Evolutionary conservation across 2,113 vertebrate genomes (phyloP).

Genomic region (Nesospiza acunhae): DNA sequence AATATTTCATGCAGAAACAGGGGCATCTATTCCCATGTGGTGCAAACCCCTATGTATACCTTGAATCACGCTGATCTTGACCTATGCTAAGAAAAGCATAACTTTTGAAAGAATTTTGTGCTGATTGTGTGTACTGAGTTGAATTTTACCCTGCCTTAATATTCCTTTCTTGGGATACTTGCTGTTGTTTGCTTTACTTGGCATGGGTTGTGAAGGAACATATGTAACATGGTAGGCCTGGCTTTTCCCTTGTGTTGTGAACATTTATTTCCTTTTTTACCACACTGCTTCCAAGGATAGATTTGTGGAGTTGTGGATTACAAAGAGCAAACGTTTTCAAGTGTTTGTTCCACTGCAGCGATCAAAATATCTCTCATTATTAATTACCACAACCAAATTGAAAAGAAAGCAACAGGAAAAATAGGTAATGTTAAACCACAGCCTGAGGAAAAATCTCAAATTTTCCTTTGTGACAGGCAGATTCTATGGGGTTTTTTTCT

Average conservation of each 20-base stretch:
- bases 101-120: neutral
- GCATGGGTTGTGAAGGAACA: neutral
- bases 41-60: neutral
- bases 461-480: neutral
- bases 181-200: neutral
- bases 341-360: neutral
- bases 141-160: neutral
- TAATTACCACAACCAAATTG: neutral
- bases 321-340: neutral
- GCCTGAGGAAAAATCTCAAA: neutral
- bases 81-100: neutral
- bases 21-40: fast-evolving
- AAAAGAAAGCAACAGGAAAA: neutral
- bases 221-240: neutral
- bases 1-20: neutral
- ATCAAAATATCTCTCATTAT: neutral
- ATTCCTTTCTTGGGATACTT: neutral
- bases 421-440: neutral
- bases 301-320: neutral
- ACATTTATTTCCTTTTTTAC: neutral
- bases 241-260: neutral
- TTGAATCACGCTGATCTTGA: neutral
- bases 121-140: fast-evolving
- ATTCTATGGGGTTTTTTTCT: neutral
- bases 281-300: neutral